These are phyloP conservation scores for Lithobates pipiens DNA, from an alignment of 2,797 vertebrate genomes.

Conservation along the genomic window DNA sequence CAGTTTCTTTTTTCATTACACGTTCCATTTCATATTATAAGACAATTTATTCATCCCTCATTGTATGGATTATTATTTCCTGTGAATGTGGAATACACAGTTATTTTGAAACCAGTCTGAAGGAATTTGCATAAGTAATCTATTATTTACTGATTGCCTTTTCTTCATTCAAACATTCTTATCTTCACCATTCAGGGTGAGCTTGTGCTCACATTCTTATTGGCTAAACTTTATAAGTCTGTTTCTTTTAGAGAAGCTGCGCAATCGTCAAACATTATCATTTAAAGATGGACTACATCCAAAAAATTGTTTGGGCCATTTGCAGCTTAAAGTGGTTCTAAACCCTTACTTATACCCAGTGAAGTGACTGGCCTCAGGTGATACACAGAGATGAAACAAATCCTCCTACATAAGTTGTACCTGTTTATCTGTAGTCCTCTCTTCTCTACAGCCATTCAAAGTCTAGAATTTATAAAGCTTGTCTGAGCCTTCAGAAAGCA, in stretches of 20 bases:
- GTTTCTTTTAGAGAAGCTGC: not conserved
- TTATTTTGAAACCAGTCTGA: not conserved
- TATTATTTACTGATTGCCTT: constrained; percentile 12
- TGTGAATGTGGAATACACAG: not conserved
- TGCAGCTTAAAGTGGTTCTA: too few species aligned
- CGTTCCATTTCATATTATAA: not conserved
- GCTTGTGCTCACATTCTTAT: not conserved
- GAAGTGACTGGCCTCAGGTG: too few species aligned
- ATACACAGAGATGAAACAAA: too few species aligned
- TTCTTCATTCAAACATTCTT: not conserved
- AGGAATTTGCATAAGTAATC: not conserved
- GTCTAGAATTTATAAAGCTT: too few species aligned
- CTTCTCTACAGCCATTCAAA: too few species aligned
- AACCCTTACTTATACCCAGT: too few species aligned
- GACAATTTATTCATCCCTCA: not conserved
- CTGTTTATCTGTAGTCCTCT: too few species aligned
- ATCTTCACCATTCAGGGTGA: not conserved
- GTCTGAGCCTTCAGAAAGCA: too few species aligned
- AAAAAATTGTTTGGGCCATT: too few species aligned
- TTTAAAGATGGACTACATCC: too few species aligned
- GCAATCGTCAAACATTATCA: too few species aligned
- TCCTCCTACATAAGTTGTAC: too few species aligned
- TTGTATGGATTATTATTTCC: not conserved
- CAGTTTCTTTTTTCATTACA: constrained; percentile 3
- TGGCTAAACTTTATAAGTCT: not conserved